phyloP scores from a whole-genome alignment of 2,113 vertebrate genomes.

The Uropsilus gracilis region DNA sequence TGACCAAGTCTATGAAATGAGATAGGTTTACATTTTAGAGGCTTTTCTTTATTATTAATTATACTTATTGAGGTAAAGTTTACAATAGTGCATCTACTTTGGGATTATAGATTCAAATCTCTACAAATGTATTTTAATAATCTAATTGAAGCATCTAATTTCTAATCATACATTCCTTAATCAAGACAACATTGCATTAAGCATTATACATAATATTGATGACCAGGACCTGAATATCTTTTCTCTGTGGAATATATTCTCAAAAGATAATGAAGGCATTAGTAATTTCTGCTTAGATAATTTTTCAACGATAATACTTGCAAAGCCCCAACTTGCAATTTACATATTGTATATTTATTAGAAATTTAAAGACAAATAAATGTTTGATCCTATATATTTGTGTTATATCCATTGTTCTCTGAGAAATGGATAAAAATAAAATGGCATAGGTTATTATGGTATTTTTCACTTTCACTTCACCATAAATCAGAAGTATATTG shows the following conservation, averaged over 20 bases:
- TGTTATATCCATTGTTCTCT: not conserved
- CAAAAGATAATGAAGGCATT: not conserved
- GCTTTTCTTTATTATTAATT: too few relatives aligned
- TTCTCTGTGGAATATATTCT: not conserved
- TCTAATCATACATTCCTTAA: not conserved
- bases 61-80: too few relatives aligned
- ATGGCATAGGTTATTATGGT: not conserved
- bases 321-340: not conserved
- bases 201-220: not conserved
- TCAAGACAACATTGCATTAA: not conserved
- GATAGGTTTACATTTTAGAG: not conserved
- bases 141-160: not conserved
- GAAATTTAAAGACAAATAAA: not conserved
- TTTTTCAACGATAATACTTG: not conserved
- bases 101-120: too few relatives aligned
- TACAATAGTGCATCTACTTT: too few relatives aligned
- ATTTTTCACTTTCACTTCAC: not conserved
- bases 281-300: not conserved
- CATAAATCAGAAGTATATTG: not conserved
- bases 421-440: not conserved
- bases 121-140: not conserved
- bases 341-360: not conserved
- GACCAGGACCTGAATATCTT: not conserved
- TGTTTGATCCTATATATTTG: not conserved
- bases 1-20: not conserved